Evolutionary conservation across 2,888 invertebrate species (phyloP).

Genomic region (Bellardia bayeri): DNA sequence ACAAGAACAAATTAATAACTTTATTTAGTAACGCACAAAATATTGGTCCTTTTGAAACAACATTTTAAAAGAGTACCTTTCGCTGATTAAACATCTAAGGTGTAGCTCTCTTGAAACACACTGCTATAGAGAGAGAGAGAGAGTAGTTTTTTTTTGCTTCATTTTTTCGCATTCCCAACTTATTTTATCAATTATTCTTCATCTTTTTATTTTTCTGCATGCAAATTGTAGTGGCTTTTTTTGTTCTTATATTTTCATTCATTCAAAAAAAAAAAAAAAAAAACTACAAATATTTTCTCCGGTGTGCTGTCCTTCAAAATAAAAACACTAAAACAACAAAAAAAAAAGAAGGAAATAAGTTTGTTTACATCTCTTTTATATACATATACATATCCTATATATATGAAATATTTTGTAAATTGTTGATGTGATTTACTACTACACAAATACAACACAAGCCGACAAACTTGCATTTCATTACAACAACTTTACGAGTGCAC

Average conservation of each 20-base stretch:
- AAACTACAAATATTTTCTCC: slow-evolving; percentile 56
- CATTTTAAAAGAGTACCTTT: slow-evolving; percentile 24
- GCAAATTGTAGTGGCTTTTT: slow-evolving; percentile 48
- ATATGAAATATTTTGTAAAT: neutral
- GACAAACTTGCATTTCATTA: slow-evolving; percentile 20
- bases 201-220: slow-evolving; percentile 55
- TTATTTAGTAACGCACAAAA: too few relatives aligned
- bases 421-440: slow-evolving; percentile 65
- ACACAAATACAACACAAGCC: neutral
- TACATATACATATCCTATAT: too few relatives aligned
- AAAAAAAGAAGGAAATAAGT: slow-evolving; percentile 48
- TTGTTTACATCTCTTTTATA: slow-evolving; percentile 71
- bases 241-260: slow-evolving; percentile 63
- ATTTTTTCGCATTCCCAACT: slow-evolving; percentile 21
- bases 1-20: too few relatives aligned
- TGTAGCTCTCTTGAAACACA: neutral
- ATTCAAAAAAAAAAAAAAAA: slow-evolving; percentile 52
- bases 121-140: slow-evolving; percentile 28
- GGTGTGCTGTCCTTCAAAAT: slow-evolving; percentile 73
- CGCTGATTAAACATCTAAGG: neutral
- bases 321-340: slow-evolving; percentile 12
- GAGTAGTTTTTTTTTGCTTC: slow-evolving; percentile 17
- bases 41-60: neutral
- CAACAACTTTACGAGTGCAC: slow-evolving; percentile 25
- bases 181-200: slow-evolving; percentile 52